These are phyloP conservation scores for Drosophila lacteicornis DNA, from an alignment of 1,140 invertebrate species.

Conservation along the genomic window DNA sequence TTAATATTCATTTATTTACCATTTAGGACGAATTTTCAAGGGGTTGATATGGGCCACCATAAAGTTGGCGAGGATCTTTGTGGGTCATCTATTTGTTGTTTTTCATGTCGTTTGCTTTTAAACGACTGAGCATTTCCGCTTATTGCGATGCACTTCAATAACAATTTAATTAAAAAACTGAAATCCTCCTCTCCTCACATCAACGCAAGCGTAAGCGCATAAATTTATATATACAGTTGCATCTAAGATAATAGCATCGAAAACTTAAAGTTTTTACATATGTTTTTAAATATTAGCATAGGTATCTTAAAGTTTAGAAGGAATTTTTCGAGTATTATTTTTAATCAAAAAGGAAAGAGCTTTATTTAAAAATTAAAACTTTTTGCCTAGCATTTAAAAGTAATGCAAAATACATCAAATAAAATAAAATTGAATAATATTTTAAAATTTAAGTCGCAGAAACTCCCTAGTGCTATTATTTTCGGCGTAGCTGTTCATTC, in stretches of 20 bases:
- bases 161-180: conserved; percentile 32
- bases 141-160: conserved; percentile 21
- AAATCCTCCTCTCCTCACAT: conserved; percentile 11
- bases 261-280: not conserved
- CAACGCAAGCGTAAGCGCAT: conserved; percentile 1
- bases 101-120: conserved; percentile 6
- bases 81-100: conserved; percentile 3
- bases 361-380: no score
- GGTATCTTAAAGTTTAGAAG: no score
- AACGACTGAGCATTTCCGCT: conserved; percentile 23
- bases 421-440: not conserved
- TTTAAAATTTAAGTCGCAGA: not conserved
- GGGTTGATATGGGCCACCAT: not conserved
- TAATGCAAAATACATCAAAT: no score
- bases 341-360: no score
- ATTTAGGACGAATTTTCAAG: not conserved
- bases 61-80: not conserved
- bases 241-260: not conserved
- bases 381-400: no score
- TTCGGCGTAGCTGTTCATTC: not conserved
- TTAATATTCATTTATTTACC: not conserved
- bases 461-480: not conserved
- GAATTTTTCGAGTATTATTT: no score
- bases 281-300: not conserved
- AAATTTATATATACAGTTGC: not conserved